These are phyloP conservation scores for Phyllostomus hastatus DNA, from an alignment of 2,113 vertebrate genomes.

Conservation along the genomic window DNA sequence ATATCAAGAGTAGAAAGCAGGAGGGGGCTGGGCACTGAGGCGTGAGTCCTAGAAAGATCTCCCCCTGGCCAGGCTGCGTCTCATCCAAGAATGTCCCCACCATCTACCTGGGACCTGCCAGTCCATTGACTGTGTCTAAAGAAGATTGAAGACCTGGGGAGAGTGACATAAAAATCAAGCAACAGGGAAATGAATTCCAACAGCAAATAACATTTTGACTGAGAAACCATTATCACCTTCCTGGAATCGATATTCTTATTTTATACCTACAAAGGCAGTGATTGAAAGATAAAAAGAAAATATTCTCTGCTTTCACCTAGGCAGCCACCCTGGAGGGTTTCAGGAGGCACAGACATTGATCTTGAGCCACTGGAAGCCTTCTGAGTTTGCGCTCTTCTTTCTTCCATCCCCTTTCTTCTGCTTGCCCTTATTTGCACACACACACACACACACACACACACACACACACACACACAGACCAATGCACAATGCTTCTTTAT, in stretches of 20 bases:
- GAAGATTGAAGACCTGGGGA: neutral
- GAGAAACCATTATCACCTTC: constrained; percentile 59
- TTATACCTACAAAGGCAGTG: constrained; percentile 49
- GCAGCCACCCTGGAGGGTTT: neutral
- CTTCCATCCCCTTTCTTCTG: neutral
- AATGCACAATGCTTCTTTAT: neutral
- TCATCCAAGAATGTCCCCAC: neutral
- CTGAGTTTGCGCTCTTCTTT: neutral
- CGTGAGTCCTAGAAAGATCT: neutral
- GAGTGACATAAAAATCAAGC: constrained; percentile 27
- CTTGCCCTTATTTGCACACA: neutral
- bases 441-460: neutral
- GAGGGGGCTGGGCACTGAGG: neutral
- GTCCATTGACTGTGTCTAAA: neutral
- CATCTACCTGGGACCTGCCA: neutral
- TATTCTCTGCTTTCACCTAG: neutral
- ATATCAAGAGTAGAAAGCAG: neutral
- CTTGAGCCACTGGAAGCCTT: neutral
- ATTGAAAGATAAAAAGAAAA: constrained; percentile 63
- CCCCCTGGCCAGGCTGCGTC: neutral
- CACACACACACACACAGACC: neutral
- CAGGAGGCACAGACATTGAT: constrained; percentile 20
- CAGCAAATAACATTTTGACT: constrained; percentile 50
- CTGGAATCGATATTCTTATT: constrained; percentile 49
- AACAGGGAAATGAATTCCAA: constrained; percentile 51